phyloP scores from a whole-genome alignment of 2,797 vertebrate genomes.

The Sus cebifrons region DNA sequence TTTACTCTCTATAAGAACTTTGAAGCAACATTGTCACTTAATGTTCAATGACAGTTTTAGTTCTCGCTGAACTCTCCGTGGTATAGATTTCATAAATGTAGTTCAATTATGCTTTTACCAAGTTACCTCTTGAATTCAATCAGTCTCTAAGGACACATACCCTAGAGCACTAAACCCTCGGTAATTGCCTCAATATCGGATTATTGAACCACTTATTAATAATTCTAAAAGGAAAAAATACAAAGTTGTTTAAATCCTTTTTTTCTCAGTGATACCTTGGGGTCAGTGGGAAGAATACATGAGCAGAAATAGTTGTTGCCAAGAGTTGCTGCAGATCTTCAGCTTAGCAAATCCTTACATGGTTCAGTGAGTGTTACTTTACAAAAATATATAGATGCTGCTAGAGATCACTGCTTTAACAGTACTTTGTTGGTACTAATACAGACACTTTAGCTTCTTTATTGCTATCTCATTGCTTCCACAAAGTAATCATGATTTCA shows the following conservation, averaged over 20 bases:
- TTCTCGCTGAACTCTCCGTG: background rate
- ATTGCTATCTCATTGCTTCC: conserved; percentile 37
- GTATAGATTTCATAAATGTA: background rate
- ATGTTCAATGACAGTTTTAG: background rate
- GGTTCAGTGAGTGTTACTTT: conserved; percentile 25
- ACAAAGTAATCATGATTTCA: conserved; percentile 59
- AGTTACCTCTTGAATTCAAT: background rate
- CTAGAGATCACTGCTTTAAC: background rate
- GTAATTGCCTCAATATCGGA: background rate
- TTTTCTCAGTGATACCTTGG: background rate
- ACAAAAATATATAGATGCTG: background rate
- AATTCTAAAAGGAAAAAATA: conserved; percentile 2
- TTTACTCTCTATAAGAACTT: background rate
- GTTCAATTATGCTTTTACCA: conserved; percentile 40
- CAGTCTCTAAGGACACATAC: background rate
- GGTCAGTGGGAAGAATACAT: background rate
- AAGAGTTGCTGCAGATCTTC: background rate
- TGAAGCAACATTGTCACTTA: background rate
- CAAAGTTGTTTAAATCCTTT: background rate
- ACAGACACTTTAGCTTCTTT: background rate
- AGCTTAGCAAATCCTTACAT: conserved; percentile 28
- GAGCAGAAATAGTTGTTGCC: background rate
- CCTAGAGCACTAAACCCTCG: background rate
- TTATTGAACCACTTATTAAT: conserved; percentile 29
- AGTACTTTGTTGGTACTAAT: conserved; percentile 19